phyloP scores from a whole-genome alignment of 2,797 vertebrate genomes.

The Rousettus madagascariensis region DNA sequence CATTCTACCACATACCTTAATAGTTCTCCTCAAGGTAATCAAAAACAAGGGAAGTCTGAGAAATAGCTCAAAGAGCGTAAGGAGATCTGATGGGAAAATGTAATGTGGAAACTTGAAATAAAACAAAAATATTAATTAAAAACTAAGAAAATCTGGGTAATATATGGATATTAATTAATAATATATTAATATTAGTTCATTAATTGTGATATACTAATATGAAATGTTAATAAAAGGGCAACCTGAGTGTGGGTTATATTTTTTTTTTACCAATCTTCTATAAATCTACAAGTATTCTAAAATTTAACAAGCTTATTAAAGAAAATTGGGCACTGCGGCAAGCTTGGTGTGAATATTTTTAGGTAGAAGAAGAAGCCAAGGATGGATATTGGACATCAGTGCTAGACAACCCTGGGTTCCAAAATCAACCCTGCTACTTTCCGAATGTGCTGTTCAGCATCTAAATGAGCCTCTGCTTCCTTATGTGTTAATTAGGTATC shows the following conservation, averaged over 20 bases:
- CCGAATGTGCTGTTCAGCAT: neutral
- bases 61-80: neutral
- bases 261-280: too few species aligned
- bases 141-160: neutral
- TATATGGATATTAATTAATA: neutral
- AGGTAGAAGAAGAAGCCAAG: neutral
- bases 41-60: neutral
- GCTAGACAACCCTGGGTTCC: neutral
- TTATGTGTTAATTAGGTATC: neutral
- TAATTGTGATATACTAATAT: neutral
- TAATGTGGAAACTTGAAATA: neutral
- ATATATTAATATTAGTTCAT: neutral
- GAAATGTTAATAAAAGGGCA: neutral
- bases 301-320: neutral
- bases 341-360: conserved; percentile 26
- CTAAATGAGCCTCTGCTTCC: neutral
- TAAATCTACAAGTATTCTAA: neutral
- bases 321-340: neutral
- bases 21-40: neutral
- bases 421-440: neutral
- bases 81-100: neutral
- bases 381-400: neutral
- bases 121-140: neutral
- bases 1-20: neutral
- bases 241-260: neutral